Conservation (phyloP, 2,888 invertebrate species). For the Lordiphosa fenestrarum region DNA sequence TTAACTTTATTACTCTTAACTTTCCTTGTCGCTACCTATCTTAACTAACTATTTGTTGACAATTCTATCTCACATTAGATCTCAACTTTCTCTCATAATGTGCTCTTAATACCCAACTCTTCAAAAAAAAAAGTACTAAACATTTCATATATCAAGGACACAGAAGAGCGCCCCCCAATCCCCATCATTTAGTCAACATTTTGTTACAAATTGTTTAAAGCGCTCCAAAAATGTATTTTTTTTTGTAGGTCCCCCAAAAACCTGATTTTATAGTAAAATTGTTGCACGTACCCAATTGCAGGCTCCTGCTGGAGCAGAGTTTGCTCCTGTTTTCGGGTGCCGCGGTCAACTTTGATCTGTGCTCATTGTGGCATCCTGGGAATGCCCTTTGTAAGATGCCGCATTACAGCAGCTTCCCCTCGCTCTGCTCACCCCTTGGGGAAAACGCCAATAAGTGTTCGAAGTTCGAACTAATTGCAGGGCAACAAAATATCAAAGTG, state of each 20-base stretch:
- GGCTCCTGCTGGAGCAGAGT: constrained; percentile 15
- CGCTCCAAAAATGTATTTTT: constrained; percentile 36
- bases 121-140: neutral
- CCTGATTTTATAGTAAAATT: constrained; percentile 68
- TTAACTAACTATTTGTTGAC: no score
- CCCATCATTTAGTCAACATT: constrained; percentile 25
- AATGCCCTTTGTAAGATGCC: constrained; percentile 73
- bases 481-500: constrained; percentile 39
- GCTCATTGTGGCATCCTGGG: constrained; percentile 48
- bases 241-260: constrained; percentile 30
- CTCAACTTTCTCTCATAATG: no score
- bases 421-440: constrained; percentile 12
- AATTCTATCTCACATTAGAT: no score
- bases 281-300: constrained; percentile 61
- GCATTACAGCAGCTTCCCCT: constrained; percentile 55
- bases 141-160: constrained; percentile 38
- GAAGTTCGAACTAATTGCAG: constrained; percentile 66
- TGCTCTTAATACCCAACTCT: neutral
- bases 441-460: constrained; percentile 73
- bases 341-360: constrained; percentile 72
- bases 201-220: constrained; percentile 50
- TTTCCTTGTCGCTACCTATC: no score
- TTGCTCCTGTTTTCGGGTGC: constrained; percentile 60
- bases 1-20: no score
- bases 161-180: neutral